Evolutionary conservation across 1,140 invertebrate species (phyloP), one percentile per base, ranked within the genome.

Genomic region (Gryon sp.): DNA sequence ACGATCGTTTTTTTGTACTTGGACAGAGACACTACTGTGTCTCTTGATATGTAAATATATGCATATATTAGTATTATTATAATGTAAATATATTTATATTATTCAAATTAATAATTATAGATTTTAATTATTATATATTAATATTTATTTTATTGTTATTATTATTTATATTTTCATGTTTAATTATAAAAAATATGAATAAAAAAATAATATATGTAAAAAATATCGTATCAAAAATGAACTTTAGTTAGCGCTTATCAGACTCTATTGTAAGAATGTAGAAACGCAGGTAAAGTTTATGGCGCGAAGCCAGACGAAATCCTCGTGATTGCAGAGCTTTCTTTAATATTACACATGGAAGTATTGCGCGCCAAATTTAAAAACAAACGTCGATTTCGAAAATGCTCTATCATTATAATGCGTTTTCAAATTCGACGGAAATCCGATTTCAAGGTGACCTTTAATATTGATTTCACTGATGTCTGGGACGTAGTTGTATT

Each of bases 271-370:
- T 52, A 4, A 40, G n/a, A 43, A 66, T 46, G 36, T 43, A 46
- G 63, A 36, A 68, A 46, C 30, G 26, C 20, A 16, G 19, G 9
- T 14, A 6, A 45, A 46, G 63, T 46, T 30, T 20, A 18, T 69
- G 65, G 65, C 65, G 19, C 7, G 11, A 24, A 18, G 65, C 65
- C 65, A 69, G 45, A 8, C n/a, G 12, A 2, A 12, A n/a, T 66
- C 8, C 52, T 57, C 65, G 65, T 59, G 65, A 59, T 57, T 24
- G 38, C 16, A 9, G 43, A 40, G 52, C 28, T 69, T 48, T 41
- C 65, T 48, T 69, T 62, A n/a, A 19, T 18, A 36, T 32, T 34
- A 16, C 19, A 32, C 26, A 55, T 45, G 48, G 38, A 34, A 20
- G 1, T 46, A 60, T 34, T 46, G 62, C 22, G 28, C 57, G 30